Base-by-base conservation (phyloP, 2,113 vertebrate genomes). In the Ctenodactylus gundi region DNA sequence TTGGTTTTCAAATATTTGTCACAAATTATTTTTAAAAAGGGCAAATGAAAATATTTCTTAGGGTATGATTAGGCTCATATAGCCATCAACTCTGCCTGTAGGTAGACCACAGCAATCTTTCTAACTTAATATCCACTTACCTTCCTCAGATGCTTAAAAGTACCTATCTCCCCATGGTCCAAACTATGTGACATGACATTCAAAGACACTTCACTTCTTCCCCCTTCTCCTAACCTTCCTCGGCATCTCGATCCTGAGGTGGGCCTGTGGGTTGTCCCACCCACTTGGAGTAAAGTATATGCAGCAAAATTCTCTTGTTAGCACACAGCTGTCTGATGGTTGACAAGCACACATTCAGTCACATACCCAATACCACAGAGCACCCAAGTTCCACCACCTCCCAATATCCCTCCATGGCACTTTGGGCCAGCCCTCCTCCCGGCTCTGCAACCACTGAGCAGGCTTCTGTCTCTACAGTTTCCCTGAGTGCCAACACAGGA, bases 401-500 rank as follows among this genome's bases (percentile, higher is more conserved):
- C 23, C 13, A 3, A 36, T 70, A 31, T 17, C 15, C 25, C 73
- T 39, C 20, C 18, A 0, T 11, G n/a, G n/a, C n/a, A n/a, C n/a
- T n/a, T n/a, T n/a, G n/a, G n/a, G n/a, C n/a, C n/a, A n/a, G n/a
- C n/a, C n/a, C n/a, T n/a, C n/a, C n/a, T n/a, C n/a, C n/a, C n/a
- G n/a, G n/a, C n/a, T n/a, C n/a, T n/a, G n/a, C n/a, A n/a, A 17
- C 65, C 36, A 27, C 46, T 90, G 64, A n/a, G 15, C 64, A 36
- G 34, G 34, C 36, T n/a, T 17, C 64, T 73, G 20, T 17, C 57
- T 31, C 12, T 29, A 7, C 18, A 23, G 6, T 27, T 41, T 51
- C 7, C 57, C 21, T 29, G 41, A 4, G 0, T 25, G 53, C 9
- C n/a, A 27, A 4, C 10, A 0, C 11, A 25, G 60, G 27, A 27